Evolutionary conservation across 2,113 vertebrate genomes (phyloP).

Genomic region (Dromiciops gliroides): DNA sequence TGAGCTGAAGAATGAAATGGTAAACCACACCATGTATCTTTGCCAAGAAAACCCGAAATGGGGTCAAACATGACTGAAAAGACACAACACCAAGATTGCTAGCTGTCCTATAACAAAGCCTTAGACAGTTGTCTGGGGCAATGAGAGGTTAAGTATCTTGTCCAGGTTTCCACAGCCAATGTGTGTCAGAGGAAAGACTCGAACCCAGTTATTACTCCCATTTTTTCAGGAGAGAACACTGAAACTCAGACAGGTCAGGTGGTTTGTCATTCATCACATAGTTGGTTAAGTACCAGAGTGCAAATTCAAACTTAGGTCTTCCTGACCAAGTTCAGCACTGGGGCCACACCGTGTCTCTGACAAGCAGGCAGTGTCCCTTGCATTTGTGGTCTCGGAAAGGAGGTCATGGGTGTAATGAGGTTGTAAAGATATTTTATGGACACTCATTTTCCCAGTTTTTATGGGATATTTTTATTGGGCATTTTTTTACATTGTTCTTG

Average conservation of each 20-base stretch:
- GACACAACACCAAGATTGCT: neutral
- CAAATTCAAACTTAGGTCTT: neutral
- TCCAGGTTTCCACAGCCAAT: neutral
- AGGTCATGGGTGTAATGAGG: neutral
- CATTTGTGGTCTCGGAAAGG: neutral
- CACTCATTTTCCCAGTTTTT: neutral
- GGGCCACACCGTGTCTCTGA: neutral
- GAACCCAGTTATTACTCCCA: neutral
- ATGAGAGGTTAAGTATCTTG: neutral
- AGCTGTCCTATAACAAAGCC: neutral
- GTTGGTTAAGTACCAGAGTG: neutral
- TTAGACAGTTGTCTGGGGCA: neutral
- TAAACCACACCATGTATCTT: neutral
- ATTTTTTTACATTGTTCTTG: constrained; percentile 2
- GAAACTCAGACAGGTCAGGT: neutral
- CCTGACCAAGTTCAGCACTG: neutral
- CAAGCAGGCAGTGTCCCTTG: neutral
- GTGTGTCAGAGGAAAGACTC: neutral
- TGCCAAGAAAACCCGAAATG: neutral
- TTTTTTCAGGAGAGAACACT: neutral
- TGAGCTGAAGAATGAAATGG: neutral
- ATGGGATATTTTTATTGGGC: neutral
- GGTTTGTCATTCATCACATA: neutral
- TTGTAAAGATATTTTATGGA: neutral
- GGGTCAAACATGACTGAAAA: neutral